Base-by-base conservation (phyloP, 2,888 invertebrate genomes). In the Sipunculus nudus region DNA sequence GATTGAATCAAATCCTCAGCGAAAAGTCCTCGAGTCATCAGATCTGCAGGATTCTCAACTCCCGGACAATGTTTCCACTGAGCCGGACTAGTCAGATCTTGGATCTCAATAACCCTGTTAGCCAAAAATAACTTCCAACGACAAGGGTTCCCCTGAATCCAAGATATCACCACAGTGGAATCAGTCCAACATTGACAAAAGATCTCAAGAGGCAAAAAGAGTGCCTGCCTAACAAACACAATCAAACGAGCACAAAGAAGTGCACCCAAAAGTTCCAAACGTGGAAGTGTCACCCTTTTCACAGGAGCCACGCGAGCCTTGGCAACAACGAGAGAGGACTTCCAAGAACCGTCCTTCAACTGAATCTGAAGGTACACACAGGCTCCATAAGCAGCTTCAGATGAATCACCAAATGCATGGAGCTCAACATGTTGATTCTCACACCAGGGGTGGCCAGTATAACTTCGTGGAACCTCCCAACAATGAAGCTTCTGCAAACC, bases 31-130 rank as follows among this genome's bases (percentile, higher is more conserved):
- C 74, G 32, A 16, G 72, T 71, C 2, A 69, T 62, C 8, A 65
- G 53, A 59, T 78, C 78, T 2, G 76, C 77, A 2, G 78, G 75
- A 58, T 78, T 78, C 0, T 67, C 58, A 21, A 63, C 39, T 0
- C 72, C 61, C 3, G 48, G 39, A 21, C 75, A 71, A 49, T 77
- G 68, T 21, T 59, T 63, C 65, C 76, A 74, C 21, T 55, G 41
- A 2, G 50, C 21, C 3, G 59, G 47, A 23, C 35, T 31, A 4
- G 59, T 50, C 8, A 41, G 21, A 75, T 53, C 4, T n/a, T n/a
- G n/a, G n/a, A n/a, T n/a, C n/a, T n/a, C n/a, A n/a, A n/a, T n/a
- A n/a, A n/a, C n/a, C n/a, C 75, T 59, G 47, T 74, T 75, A 3
- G 43, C 48, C 1, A 74, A 65, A 56, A 71, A 73, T 2, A 63